phyloP scores from a whole-genome alignment of 23 tunicate genomes.

The Halocynthia aurantium region DNA sequence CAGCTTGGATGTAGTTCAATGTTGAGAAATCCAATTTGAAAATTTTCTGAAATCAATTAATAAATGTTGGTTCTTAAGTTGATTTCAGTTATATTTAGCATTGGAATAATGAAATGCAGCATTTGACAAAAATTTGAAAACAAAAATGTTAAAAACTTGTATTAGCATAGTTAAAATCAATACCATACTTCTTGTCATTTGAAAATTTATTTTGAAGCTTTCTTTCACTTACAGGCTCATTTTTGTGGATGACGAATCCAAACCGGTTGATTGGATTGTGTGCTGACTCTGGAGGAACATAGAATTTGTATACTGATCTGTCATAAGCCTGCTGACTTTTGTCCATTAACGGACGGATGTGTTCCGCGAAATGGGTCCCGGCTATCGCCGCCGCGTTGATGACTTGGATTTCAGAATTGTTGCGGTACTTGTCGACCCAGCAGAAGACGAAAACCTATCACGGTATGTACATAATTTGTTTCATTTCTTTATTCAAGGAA shows the following conservation, averaged over 20 bases:
- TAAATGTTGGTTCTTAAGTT: neutral
- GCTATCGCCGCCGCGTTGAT: conserved; percentile 48
- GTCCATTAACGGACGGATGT: conserved; percentile 63
- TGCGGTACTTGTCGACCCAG: conserved; percentile 19
- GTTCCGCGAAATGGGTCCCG: conserved; percentile 51
- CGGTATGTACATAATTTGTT: neutral
- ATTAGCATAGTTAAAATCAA: no score
- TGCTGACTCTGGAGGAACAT: conserved; percentile 30
- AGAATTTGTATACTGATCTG: conserved; percentile 26
- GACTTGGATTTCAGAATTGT: conserved; percentile 23
- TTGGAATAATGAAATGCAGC: neutral
- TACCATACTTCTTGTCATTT: neutral
- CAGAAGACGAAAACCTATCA: conserved; percentile 48
- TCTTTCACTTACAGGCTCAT: conserved; percentile 31
- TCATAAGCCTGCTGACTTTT: conserved; percentile 24
- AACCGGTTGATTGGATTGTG: conserved; percentile 18
- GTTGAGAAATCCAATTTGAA: conserved; percentile 43
- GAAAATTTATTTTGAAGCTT: neutral
- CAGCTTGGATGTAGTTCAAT: conserved; percentile 32
- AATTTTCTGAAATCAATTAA: conserved; percentile 26
- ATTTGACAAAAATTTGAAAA: neutral
- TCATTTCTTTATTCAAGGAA: neutral
- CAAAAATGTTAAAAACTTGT: neutral
- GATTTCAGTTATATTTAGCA: neutral
- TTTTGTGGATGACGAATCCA: conserved; percentile 37